These are phyloP conservation scores for Toxonevra muliebris DNA, from an alignment of 2,888 invertebrate genomes.

Conservation along the genomic window DNA sequence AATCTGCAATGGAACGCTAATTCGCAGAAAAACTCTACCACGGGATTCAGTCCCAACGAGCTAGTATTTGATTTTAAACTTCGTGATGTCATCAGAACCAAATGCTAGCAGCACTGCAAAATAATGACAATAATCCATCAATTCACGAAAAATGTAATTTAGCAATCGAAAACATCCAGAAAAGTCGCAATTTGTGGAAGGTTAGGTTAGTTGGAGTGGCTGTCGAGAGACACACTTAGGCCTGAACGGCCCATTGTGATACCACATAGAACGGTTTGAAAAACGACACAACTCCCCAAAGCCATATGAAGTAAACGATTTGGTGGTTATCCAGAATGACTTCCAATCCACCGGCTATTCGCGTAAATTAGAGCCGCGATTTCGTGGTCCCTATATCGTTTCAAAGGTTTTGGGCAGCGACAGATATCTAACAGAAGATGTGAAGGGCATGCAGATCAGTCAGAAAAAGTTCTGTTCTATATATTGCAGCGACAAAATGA, in stretches of 20 bases:
- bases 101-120: background rate
- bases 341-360: constrained; percentile 28
- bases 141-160: background rate
- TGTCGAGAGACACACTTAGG: too few relatives aligned
- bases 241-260: too few relatives aligned
- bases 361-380: constrained; percentile 23
- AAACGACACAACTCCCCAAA: too few relatives aligned
- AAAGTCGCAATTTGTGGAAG: background rate
- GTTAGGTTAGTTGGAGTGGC: too few relatives aligned
- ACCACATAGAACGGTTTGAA: constrained; percentile 25
- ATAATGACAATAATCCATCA: background rate
- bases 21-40: constrained; percentile 26
- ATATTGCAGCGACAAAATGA: too few relatives aligned
- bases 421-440: too few relatives aligned
- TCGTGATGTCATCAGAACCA: background rate
- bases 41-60: background rate
- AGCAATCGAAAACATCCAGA: background rate
- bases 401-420: too few relatives aligned
- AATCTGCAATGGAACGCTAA: constrained; percentile 38
- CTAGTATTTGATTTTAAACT: background rate
- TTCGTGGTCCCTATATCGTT: constrained; percentile 22
- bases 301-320: constrained; percentile 12
- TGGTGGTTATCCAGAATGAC: too few relatives aligned
- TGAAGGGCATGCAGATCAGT: too few relatives aligned
- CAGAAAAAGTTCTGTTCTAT: too few relatives aligned